Evolutionary conservation across 2,888 invertebrate genomes (phyloP).

Genomic region (Empis livida): DNA sequence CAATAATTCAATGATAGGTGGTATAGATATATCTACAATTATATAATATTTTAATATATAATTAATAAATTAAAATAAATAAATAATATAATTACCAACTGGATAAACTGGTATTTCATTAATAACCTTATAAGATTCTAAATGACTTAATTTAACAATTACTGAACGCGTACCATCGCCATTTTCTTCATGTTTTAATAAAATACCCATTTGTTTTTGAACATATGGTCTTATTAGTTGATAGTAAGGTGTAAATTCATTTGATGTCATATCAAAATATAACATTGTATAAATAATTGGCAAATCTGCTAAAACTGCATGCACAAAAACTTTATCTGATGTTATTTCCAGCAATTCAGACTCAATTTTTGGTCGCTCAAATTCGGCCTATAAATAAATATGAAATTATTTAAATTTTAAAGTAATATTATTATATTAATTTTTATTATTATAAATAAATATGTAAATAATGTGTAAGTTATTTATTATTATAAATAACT

Average conservation of each 20-base stretch:
- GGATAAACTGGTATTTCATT: slow-evolving; percentile 2
- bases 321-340: not conserved
- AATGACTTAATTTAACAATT: not conserved
- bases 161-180: slow-evolving; percentile 1
- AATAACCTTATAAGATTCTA: not conserved
- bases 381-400: no score
- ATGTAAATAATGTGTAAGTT: no score
- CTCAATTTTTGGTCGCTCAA: not conserved
- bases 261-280: slow-evolving; percentile 1
- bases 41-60: not conserved
- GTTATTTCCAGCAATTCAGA: not conserved
- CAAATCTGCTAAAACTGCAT: not conserved
- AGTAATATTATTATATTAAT: no score
- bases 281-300: not conserved
- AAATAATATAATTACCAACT: not conserved
- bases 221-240: slow-evolving; percentile 1
- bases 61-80: not conserved
- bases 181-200: slow-evolving; percentile 2
- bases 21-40: slow-evolving; percentile 4
- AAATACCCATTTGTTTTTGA: slow-evolving; percentile 5
- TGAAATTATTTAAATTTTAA: no score
- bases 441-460: no score
- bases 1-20: slow-evolving; percentile 1
- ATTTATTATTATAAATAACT: not conserved
- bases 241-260: slow-evolving; percentile 3